These are phyloP conservation scores for Esox masquinongy DNA, from an alignment of 2,797 vertebrate genomes.

Conservation along the genomic window DNA sequence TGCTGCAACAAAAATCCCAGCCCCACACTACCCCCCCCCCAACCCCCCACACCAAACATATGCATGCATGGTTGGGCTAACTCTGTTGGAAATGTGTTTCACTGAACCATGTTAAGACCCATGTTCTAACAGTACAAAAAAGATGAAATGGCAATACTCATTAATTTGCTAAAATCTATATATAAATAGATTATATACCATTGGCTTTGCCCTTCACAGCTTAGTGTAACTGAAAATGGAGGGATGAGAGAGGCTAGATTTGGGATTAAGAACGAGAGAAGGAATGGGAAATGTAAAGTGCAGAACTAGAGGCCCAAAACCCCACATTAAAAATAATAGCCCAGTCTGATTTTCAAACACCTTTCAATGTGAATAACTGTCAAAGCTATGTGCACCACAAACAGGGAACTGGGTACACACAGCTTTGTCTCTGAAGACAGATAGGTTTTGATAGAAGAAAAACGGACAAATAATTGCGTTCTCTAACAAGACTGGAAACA, in stretches of 20 bases:
- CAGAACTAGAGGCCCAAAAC: background rate
- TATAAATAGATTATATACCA: background rate
- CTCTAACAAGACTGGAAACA: background rate
- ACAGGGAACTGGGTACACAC: background rate
- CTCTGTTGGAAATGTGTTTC: background rate
- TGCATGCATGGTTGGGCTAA: background rate
- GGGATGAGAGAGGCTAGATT: background rate
- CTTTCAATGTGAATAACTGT: background rate
- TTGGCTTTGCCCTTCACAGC: background rate
- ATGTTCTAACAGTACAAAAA: background rate
- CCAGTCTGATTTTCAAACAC: background rate
- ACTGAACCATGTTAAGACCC: background rate
- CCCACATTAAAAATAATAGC: background rate
- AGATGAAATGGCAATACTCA: background rate
- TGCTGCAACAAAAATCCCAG: slow-evolving; percentile 78
- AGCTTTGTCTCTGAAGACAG: slow-evolving; percentile 13
- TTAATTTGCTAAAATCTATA: slow-evolving; percentile 5
- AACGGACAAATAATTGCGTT: background rate
- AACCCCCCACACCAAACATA: background rate
- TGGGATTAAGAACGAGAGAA: background rate
- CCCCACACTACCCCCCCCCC: slow-evolving; percentile 19
- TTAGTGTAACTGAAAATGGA: background rate
- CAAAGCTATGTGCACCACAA: background rate
- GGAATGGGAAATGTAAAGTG: background rate
- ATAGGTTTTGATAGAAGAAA: background rate